phyloP scores from a whole-genome alignment of 1,140 invertebrate species.

The Cylas formicarius region DNA sequence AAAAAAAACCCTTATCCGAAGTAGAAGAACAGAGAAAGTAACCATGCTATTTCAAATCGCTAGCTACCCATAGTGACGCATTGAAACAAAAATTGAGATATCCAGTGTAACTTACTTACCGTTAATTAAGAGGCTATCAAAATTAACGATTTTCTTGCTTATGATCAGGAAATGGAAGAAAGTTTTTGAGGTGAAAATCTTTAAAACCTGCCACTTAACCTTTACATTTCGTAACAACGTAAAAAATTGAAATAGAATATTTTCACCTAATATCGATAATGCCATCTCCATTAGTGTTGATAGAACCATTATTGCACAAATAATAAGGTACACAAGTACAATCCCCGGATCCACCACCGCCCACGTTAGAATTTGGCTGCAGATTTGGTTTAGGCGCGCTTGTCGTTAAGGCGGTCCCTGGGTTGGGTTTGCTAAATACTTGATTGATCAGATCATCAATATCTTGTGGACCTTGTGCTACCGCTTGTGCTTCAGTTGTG shows the following conservation, averaged over 20 bases:
- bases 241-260: slow-evolving; percentile 2
- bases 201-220: background rate
- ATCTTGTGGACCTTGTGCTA: too few species aligned
- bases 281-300: slow-evolving; percentile 62
- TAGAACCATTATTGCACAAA: slow-evolving; percentile 52
- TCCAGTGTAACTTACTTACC: background rate
- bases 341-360: slow-evolving; percentile 8
- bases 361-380: too few species aligned
- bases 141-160: background rate
- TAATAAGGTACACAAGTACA: slow-evolving; percentile 61
- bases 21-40: too few species aligned
- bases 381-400: too few species aligned
- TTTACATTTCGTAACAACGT: slow-evolving; percentile 1
- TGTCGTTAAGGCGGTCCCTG: too few species aligned
- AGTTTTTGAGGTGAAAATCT: background rate
- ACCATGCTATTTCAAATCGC: too few species aligned
- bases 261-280: slow-evolving; percentile 66
- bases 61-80: too few species aligned
- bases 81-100: too few species aligned
- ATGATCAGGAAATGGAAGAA: background rate
- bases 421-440: too few species aligned
- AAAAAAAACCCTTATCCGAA: too few species aligned
- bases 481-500: too few species aligned
- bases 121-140: background rate
- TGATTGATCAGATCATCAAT: too few species aligned